Base-by-base conservation (phyloP, 2,888 invertebrate species). In the Noctua fimbriata region DNA sequence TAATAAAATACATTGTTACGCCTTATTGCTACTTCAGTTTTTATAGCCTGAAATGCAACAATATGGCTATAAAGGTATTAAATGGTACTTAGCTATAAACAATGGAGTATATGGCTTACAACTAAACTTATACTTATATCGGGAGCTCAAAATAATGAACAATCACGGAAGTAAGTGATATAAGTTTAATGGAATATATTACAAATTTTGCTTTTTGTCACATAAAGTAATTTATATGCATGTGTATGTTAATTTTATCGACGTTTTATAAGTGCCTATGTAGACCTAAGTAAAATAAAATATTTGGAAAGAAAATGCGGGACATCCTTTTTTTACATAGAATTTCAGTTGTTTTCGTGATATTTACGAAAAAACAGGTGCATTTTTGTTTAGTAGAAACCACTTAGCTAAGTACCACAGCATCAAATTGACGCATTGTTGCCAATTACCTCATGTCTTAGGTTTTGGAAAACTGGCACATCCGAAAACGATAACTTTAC, bases 1-100 rank as follows among this genome's bases (percentile, higher is more conserved):
- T 76, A 74, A 79, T 87, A 84, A 85, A 86, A 73, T 76, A 89
- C 89, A 78, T 81, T 89, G 89, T 89, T 76, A 78, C 52, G 24
- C 32, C 44, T 66, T 86, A 87, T 78, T 88, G 86, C 74, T 79
- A 79, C 83, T 82, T 81, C 69, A 79, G 76, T 74, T 89, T 85
- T 88, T 82, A 81, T 86, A 76, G 76, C 76, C 66, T 70, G 77
- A 65, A 84, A 80, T 78, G 63, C 36, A 71, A 69, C 69, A 82
- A 78, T 73, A 81, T 47, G 7, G 21, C 36, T 28, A 24, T 24
- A 1, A 7, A 6, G 49, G 10, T 72, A 75, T 49, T 32, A 80
- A n/a, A 79, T 44, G 9, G 24, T 36, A 28, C 18, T 44, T 52
- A 60, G 32, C 21, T 67, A n/a, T n/a, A 47, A 67, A 44, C 67